Evolutionary conservation across 2,113 vertebrate species (phyloP).

Genomic region (Lepisosteus oculatus): DNA sequence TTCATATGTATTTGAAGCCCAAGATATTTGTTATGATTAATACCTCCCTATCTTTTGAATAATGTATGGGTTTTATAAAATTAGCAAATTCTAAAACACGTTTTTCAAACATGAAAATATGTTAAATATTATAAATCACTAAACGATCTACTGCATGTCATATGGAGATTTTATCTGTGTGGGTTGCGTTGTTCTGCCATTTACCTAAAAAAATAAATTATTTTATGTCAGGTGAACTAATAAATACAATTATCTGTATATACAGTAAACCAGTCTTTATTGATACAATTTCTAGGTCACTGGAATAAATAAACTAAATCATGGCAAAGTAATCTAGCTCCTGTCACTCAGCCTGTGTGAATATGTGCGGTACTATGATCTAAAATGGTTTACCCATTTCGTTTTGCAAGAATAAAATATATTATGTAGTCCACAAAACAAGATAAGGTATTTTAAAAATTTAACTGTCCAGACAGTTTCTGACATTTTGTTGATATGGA

Average conservation of each 20-base stretch:
- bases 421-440: conserved; percentile 45
- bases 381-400: conserved; percentile 49
- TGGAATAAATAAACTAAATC: conserved; percentile 54
- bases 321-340: conserved; percentile 54
- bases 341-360: conserved; percentile 46
- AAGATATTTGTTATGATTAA: too few species aligned
- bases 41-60: too few species aligned
- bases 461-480: conserved; percentile 40
- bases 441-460: conserved; percentile 57
- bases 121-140: too few species aligned
- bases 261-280: neutral
- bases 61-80: too few species aligned
- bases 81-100: too few species aligned
- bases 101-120: too few species aligned
- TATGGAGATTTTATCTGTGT: too few species aligned
- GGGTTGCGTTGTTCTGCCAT: too few species aligned
- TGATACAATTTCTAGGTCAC: conserved; percentile 46
- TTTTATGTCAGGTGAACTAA: neutral
- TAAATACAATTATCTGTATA: neutral
- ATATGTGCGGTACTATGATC: conserved; percentile 46
- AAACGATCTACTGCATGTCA: too few species aligned
- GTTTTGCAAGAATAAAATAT: conserved; percentile 55
- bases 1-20: too few species aligned
- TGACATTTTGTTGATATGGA: conserved; percentile 44
- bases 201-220: neutral